These are phyloP conservation scores for Zalophus californianus DNA, from an alignment of 2,797 vertebrate genomes.

Conservation along the genomic window DNA sequence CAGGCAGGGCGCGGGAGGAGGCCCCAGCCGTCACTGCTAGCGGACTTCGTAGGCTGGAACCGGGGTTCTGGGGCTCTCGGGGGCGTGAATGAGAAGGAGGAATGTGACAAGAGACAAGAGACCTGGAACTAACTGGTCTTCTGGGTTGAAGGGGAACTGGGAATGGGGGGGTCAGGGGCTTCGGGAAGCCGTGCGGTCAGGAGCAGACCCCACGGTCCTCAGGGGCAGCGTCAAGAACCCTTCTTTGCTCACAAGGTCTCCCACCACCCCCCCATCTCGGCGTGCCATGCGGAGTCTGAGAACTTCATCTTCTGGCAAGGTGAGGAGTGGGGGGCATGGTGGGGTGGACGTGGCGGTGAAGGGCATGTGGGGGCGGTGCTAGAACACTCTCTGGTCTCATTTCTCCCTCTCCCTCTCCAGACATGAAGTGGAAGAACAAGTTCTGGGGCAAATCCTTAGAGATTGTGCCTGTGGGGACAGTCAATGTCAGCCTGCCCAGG, in stretches of 20 bases:
- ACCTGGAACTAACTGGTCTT: background rate
- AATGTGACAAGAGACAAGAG: background rate
- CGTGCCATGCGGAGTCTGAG: constrained; percentile 94
- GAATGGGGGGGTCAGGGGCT: background rate
- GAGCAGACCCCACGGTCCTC: background rate
- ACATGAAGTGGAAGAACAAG: constrained; percentile 98
- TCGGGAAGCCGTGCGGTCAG: background rate
- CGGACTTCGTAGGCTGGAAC: background rate
- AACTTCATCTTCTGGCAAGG: constrained; percentile 98
- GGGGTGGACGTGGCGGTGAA: background rate
- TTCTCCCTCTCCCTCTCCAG: constrained; percentile 82
- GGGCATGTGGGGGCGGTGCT: background rate
- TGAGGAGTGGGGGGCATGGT: constrained; percentile 73
- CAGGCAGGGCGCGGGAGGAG: background rate
- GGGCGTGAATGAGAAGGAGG: background rate
- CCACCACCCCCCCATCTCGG: constrained; percentile 96
- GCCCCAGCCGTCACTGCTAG: background rate
- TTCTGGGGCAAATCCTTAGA: constrained; percentile 99
- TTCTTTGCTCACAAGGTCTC: constrained; percentile 90
- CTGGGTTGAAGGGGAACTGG: background rate
- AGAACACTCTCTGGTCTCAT: background rate
- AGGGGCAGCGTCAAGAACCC: background rate
- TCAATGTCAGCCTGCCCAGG: constrained; percentile 94
- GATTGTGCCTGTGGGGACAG: constrained; percentile 95
- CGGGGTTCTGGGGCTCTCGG: background rate